Base-by-base conservation (phyloP, 2,888 invertebrate species). In the Sminthurides aquaticus region DNA sequence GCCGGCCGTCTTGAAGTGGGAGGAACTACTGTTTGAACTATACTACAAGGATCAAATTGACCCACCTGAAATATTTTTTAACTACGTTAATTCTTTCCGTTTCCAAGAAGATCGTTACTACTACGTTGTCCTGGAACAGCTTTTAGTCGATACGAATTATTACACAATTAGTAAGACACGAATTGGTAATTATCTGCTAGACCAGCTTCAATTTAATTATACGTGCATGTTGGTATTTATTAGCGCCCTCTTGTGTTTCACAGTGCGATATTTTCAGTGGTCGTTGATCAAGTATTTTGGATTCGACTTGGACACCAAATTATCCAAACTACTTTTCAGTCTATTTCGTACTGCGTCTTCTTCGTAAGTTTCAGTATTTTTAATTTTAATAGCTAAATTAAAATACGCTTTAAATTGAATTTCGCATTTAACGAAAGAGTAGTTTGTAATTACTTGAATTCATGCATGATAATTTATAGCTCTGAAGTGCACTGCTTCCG, bases 251-350 rank as follows among this genome's bases (percentile, higher is more conserved):
- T n/a, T n/a, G n/a, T 58, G 34, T 20, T 29, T 8, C 18, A 25
- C 28, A 69, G 69, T 62, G 49, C 57, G 67, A 54, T 69, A 64
- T 28, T 66, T 69, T 28, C 69, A 67, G 52, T 69, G 69, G 69
- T 24, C 62, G 18, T 55, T 69, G 11, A 54, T 69, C 52, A 69
- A 69, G 25, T 22, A 29, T 11, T 69, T 66, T 29, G 66, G 54
- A 1, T 67, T 67, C 49, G 69, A 69, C 25, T 26, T 69, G 55
- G 67, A 58, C n/a, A 20, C 60, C 48, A 66, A 67, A 11, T 20
- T 69, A 22, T 60, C 62, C 18, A 29, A 60, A 5, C 54, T 60
- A 15, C 64, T 67, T 67, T 28, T 55, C 0, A 0, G 34, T 2
- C 60, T 69, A 20, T 66, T 62, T 15, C 59, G 62, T 1, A 43